Evolutionary conservation across 2,113 vertebrate genomes (phyloP).

Genomic region (Xenus cinereus): DNA sequence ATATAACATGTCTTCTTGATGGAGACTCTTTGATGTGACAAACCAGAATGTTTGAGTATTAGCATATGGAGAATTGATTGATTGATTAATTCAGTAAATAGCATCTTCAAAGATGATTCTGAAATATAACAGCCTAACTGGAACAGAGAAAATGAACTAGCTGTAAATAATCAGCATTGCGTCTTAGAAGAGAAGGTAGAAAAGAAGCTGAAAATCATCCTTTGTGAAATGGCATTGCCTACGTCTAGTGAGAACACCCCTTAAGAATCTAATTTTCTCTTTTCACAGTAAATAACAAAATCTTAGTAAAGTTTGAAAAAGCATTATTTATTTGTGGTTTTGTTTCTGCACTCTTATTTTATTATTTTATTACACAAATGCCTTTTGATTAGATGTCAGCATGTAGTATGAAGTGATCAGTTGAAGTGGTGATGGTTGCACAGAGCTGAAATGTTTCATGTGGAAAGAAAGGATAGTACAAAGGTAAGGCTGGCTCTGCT

Average conservation of each 20-base stretch:
- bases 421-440: neutral
- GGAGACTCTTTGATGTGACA: conserved; percentile 63
- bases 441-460: neutral
- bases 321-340: neutral
- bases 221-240: neutral
- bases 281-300: neutral
- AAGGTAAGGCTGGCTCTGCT: neutral
- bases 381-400: neutral
- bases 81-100: conserved; percentile 67
- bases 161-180: neutral
- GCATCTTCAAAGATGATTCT: conserved; percentile 44
- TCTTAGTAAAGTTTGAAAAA: neutral
- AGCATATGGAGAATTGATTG: conserved; percentile 61
- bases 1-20: conserved; percentile 1
- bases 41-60: conserved; percentile 45
- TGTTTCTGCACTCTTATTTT: neutral
- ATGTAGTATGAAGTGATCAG: neutral
- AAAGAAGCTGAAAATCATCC: neutral
- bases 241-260: neutral
- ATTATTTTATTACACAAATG: neutral
- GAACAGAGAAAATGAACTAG: neutral
- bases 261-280: neutral
- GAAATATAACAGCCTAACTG: neutral
- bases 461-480: neutral
- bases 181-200: neutral